Base-by-base conservation (phyloP, 2,113 vertebrate genomes). In the Gulo gulo region DNA sequence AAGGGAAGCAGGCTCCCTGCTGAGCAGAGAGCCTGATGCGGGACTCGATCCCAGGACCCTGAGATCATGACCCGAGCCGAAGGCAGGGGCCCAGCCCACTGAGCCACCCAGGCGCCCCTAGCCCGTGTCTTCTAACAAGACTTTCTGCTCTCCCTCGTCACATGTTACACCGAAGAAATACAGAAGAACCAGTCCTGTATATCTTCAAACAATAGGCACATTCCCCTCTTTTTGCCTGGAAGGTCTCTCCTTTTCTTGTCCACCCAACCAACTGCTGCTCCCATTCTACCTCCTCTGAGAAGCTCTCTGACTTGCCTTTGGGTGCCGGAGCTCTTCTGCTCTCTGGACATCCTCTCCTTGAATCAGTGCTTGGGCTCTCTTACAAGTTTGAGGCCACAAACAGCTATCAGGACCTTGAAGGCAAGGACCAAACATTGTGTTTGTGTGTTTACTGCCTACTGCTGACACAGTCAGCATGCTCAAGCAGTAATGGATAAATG, bases 41-140 rank as follows among this genome's bases (percentile, higher is more conserved):
- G n/a, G n/a, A n/a, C n/a, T n/a, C n/a, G n/a, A n/a, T n/a, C n/a
- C n/a, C n/a, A n/a, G n/a, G n/a, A n/a, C n/a, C n/a, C n/a, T n/a
- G n/a, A n/a, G n/a, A n/a, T n/a, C n/a, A n/a, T n/a, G n/a, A n/a
- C n/a, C n/a, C n/a, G n/a, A n/a, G n/a, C n/a, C n/a, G n/a, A n/a
- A n/a, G n/a, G n/a, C n/a, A n/a, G n/a, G n/a, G n/a, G n/a, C n/a
- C n/a, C n/a, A n/a, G n/a, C n/a, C n/a, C n/a, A n/a, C n/a, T n/a
- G n/a, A n/a, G n/a, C n/a, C n/a, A n/a, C n/a, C n/a, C n/a, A n/a
- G n/a, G n/a, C n/a, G n/a, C n/a, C n/a, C n/a, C n/a, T n/a, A 96
- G 26, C 26, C 26, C 1, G 2, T 5, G 0, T 71, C 39, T 10
- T 34, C 4, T 2, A 36, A 13, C n/a, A 0, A 0, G 1, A 10